These are phyloP conservation scores for Upupa epops DNA, from an alignment of 2,113 vertebrate species.

Conservation along the genomic window DNA sequence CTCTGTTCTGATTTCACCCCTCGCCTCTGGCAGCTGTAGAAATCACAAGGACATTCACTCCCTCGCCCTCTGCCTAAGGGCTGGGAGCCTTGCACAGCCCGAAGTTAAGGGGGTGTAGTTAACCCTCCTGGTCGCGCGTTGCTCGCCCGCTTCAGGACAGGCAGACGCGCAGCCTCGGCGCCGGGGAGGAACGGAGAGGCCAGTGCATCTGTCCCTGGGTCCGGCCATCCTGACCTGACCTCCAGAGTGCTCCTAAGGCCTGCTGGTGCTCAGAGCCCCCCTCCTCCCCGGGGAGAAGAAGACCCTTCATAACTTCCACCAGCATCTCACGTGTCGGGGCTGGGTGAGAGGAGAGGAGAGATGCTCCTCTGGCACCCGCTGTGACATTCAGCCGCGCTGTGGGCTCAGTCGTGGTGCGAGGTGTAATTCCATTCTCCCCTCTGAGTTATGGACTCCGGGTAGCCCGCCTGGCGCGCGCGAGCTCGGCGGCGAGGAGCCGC, in stretches of 20 bases:
- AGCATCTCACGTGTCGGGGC: background rate
- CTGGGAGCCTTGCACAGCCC: background rate
- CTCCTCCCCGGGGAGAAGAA: background rate
- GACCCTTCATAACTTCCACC: constrained; percentile 14
- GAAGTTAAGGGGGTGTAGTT: constrained; percentile 31
- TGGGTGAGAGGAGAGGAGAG: background rate
- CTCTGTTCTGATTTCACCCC: constrained; percentile 8
- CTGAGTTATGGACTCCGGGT: constrained; percentile 5
- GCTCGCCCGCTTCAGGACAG: constrained; percentile 29
- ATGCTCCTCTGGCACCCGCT: background rate
- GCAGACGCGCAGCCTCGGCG: background rate
- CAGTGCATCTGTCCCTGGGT: background rate
- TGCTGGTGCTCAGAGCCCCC: background rate
- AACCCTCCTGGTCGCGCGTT: constrained; percentile 15
- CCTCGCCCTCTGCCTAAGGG: constrained; percentile 34
- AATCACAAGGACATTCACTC: constrained; percentile 32
- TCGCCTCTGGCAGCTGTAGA: constrained; percentile 47
- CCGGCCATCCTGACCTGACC: background rate
- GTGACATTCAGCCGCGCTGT: background rate
- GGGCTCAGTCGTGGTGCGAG: background rate
- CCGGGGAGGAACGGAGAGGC: background rate
- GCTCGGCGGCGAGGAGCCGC: background rate
- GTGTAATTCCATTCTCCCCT: background rate
- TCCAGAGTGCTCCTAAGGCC: background rate
- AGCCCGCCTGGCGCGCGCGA: constrained; percentile 24